A percentile compares a stretch with the other conserved stretches of the same genome.
Evolutionary conservation across 2,888 invertebrate species (phyloP).

Genomic region (Orthonevra nobilis): DNA sequence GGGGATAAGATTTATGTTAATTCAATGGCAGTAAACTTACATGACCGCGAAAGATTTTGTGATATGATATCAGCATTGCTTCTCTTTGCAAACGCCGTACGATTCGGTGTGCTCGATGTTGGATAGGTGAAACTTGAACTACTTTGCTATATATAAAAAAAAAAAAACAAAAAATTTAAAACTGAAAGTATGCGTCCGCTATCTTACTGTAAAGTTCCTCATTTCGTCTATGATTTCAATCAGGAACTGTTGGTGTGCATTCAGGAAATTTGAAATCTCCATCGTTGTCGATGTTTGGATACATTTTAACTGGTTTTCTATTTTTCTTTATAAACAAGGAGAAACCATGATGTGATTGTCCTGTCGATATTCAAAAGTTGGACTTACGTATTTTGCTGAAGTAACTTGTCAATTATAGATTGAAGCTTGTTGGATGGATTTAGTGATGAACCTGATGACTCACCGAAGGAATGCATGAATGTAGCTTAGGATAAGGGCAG

Average conservation of each 20-base stretch:
- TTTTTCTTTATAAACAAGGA: constrained; percentile 73
- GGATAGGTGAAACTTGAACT: constrained; percentile 68
- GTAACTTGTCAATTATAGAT: constrained; percentile 76
- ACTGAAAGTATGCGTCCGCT: constrained; percentile 59
- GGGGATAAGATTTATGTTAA: too few relatives aligned
- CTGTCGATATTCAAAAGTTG: constrained; percentile 14
- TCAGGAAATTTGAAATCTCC: constrained; percentile 76
- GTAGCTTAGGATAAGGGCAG: constrained; percentile 18
- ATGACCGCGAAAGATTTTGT: constrained; percentile 57
- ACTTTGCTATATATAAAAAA: constrained; percentile 37
- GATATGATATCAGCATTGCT: constrained; percentile 37
- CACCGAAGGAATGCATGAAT: constrained; percentile 72
- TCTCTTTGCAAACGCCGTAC: constrained; percentile 56
- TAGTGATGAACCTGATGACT: constrained; percentile 71
- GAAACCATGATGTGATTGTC: not conserved
- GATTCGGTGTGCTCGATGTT: constrained; percentile 78
- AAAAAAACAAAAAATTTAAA: not conserved
- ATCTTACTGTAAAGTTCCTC: constrained; percentile 76
- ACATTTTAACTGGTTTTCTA: constrained; percentile 75
- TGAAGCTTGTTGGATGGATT: constrained; percentile 76
- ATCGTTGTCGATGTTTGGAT: constrained; percentile 74
- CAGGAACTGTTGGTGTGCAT: constrained; percentile 76
- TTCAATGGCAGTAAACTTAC: constrained; percentile 22
- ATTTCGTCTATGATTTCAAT: constrained; percentile 78
- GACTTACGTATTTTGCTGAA: constrained; percentile 76